Conservation (phyloP, 2,888 invertebrate species). For the Argyresthia goedartella region DNA sequence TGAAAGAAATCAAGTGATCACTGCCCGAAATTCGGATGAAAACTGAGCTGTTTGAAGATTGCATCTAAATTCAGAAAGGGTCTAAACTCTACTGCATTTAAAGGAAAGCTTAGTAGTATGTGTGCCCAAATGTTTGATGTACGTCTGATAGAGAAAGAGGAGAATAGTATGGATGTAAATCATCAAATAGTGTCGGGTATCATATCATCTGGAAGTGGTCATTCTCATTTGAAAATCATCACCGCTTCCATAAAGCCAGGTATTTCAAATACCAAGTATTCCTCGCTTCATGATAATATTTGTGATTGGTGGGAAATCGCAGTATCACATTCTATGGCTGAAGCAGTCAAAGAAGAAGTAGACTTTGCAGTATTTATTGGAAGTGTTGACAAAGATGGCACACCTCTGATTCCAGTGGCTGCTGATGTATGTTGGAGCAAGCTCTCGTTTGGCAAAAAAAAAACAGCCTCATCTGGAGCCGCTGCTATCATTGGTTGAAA, state of each 20-base stretch:
- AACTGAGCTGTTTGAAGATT: too few relatives aligned
- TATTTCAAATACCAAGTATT: constrained; percentile 3
- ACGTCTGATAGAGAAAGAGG: too few relatives aligned
- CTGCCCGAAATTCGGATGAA: too few relatives aligned
- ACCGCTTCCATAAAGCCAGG: too few relatives aligned
- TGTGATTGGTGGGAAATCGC: constrained; percentile 9
- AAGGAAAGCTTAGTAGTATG: constrained; percentile 6
- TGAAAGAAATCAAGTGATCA: not conserved
- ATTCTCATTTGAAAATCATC: constrained; percentile 5
- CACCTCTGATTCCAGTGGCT: constrained; percentile 6
- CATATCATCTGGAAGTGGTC: constrained; percentile 4
- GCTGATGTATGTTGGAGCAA: constrained; percentile 7
- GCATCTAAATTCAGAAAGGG: too few relatives aligned
- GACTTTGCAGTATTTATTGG: constrained; percentile 7
- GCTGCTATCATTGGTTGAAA: constrained; percentile 6
- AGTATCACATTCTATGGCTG: constrained; percentile 7
- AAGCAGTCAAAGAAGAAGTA: constrained; percentile 6
- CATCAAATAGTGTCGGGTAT: constrained; percentile 3
- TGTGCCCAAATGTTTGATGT: not conserved
- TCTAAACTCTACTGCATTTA: too few relatives aligned
- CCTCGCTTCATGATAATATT: constrained; percentile 3
- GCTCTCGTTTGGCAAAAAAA: constrained; percentile 6
- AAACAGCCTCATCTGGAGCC: too few relatives aligned
- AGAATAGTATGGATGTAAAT: too few relatives aligned
- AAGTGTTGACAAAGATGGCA: constrained; percentile 6